phyloP scores from a whole-genome alignment of 2,888 invertebrate genomes.

The Clostera curtula region DNA sequence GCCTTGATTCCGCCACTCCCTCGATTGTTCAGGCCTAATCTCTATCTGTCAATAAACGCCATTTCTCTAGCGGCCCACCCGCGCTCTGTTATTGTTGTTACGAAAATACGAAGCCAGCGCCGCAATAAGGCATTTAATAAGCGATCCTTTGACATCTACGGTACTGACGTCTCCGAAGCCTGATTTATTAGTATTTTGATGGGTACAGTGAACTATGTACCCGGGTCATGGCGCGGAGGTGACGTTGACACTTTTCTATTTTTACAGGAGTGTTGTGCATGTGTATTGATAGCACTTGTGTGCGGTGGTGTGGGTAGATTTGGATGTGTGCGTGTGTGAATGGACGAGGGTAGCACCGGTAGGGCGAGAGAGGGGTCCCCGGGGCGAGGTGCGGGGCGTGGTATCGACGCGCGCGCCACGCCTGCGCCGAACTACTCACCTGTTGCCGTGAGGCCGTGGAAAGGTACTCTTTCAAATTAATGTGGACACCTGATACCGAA shows the following conservation, averaged over 20 bases:
- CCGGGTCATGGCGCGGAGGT: conserved; percentile 9
- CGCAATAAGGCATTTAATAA: conserved; percentile 16
- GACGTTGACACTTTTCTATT: conserved; percentile 15
- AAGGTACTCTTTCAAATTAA: conserved; percentile 70
- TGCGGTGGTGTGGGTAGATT: conserved; percentile 29
- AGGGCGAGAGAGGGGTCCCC: conserved; percentile 27
- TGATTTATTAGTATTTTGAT: conserved; percentile 9
- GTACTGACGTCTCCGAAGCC: conserved; percentile 14
- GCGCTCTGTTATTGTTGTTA: conserved; percentile 13
- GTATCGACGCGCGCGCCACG: conserved; percentile 67
- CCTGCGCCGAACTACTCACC: conserved; percentile 60
- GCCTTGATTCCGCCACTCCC: conserved; percentile 20
- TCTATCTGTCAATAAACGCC: conserved; percentile 22
- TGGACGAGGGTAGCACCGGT: conserved; percentile 44
- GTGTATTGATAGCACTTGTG: conserved; percentile 11
- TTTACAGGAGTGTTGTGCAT: conserved; percentile 16
- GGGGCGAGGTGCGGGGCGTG: conserved; percentile 35
- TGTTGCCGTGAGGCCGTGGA: conserved; percentile 71
- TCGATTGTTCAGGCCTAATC: conserved; percentile 25
- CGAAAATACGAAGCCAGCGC: conserved; percentile 13
- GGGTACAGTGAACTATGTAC: conserved; percentile 14
- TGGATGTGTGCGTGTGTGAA: conserved; percentile 61
- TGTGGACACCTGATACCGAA: conserved; percentile 64
- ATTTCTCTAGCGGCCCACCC: conserved; percentile 6
- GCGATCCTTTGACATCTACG: conserved; percentile 10